phyloP scores from a whole-genome alignment of 2,113 vertebrate genomes.

The Platichthys stellatus region DNA sequence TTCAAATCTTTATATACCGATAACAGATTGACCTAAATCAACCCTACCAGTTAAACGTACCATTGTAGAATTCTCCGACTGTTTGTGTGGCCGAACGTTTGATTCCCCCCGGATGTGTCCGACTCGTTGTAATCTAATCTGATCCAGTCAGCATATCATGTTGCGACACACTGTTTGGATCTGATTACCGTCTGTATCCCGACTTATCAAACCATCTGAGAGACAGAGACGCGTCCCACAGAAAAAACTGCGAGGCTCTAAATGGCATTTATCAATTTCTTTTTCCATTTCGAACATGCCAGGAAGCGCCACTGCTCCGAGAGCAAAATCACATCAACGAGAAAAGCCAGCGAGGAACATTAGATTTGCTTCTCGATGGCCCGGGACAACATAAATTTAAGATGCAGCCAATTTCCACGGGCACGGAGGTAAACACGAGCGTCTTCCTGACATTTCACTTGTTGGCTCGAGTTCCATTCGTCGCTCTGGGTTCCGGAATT shows the following conservation, averaged over 20 bases:
- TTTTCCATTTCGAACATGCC: not conserved
- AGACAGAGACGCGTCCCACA: not conserved
- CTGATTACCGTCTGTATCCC: not conserved
- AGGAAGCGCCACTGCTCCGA: not conserved
- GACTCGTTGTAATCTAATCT: not conserved
- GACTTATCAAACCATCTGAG: not conserved
- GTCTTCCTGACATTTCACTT: constrained; percentile 26
- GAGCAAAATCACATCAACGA: constrained; percentile 19
- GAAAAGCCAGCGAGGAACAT: not conserved
- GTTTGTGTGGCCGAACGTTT: not conserved
- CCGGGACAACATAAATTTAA: constrained; percentile 4
- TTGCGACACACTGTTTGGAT: not conserved
- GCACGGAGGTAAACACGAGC: constrained; percentile 35
- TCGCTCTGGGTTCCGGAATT: not conserved
- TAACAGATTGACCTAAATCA: too few relatives aligned
- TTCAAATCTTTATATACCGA: too few relatives aligned
- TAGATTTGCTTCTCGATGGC: constrained; percentile 4
- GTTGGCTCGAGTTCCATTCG: constrained; percentile 2
- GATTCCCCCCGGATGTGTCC: not conserved
- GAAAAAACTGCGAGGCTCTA: not conserved
- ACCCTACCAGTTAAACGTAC: too few relatives aligned
- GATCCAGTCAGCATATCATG: not conserved
- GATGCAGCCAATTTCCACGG: constrained; percentile 18
- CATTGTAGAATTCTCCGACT: too few relatives aligned
- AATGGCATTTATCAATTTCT: constrained; percentile 16